Base-by-base conservation (phyloP, 2,888 invertebrate species). In the Dolichomitus sp. region DNA sequence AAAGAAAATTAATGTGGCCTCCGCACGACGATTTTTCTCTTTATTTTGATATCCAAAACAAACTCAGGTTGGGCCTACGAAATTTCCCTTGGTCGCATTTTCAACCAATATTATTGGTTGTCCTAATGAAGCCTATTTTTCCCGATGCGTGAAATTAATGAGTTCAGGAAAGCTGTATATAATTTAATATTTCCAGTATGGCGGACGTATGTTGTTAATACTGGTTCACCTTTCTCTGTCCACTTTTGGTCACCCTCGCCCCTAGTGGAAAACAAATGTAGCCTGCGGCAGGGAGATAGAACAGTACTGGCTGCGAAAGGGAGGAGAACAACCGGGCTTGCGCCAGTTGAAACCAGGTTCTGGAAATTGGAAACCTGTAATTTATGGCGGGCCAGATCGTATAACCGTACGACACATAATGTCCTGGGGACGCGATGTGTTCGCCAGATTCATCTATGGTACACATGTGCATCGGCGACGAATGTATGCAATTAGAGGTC, bases 341-440 rank as follows among this genome's bases (percentile, higher is more conserved):
- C 78, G 66, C 59, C 48, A 54, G 65, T 66, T 59, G 78, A 57
- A 70, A 57, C 79, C 68, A 77, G 76, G 75, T 84, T 82, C 84
- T 86, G 89, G 90, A 91, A 92, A 91, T 91, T 91, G 90, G 90
- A 91, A 91, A 89, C 89, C 86, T 73, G 89, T 91, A 91, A 91
- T 92, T 91, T 91, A 91, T 89, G 89, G 87, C 80, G 87, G 48
- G 86, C 79, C 86, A 54, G 33, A 40, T 59, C 40, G 74, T 33
- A 63, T 50, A 75, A 68, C 50, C 59, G 33, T 40, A 52, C 52
- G 57, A 63, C 73, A 81, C 76, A 76, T 76, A 42, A 57, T 72
- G 70, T 72, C 65, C 57, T 40, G 37, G 42, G 61, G 48, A 78
- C 54, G 50, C 48, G 57, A 40, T 33, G 37, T 57, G 59, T 61